A percentile compares a stretch with the other conserved stretches of the same genome.
These are phyloP conservation scores for Hirtodrosophila trivittata DNA, from an alignment of 2,888 invertebrate species.

Conservation along the genomic window DNA sequence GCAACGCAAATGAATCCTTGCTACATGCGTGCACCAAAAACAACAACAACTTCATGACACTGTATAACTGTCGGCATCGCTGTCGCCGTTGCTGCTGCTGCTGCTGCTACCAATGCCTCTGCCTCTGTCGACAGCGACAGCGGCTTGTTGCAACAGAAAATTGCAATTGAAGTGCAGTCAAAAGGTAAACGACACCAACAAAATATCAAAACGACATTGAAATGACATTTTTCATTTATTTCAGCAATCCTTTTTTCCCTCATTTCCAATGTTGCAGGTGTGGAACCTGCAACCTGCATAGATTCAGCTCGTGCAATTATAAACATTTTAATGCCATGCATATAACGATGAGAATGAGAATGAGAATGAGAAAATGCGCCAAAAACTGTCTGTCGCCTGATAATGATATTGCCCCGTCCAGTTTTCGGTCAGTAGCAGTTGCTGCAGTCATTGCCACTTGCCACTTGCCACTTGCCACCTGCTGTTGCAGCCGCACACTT, in stretches of 20 bases:
- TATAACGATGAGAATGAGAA: conserved; percentile 24
- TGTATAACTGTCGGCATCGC: conserved; percentile 20
- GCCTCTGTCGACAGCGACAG: conserved; percentile 25
- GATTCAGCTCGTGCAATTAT: conserved; percentile 48
- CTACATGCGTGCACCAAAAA: conserved; percentile 70
- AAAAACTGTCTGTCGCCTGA: conserved; percentile 46
- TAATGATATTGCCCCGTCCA: conserved; percentile 42
- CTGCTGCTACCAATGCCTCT: conserved; percentile 22
- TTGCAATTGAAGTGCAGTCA: conserved; percentile 77
- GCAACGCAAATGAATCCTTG: conserved; percentile 68
- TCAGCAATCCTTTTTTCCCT: conserved; percentile 43
- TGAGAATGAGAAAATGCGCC: conserved; percentile 33
- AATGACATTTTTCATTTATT: conserved; percentile 79
- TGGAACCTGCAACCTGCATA: neutral
- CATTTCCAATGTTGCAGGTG: neutral
- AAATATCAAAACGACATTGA: conserved; percentile 78
- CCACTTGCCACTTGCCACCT: conserved; percentile 55
- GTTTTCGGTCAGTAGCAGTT: conserved; percentile 52
- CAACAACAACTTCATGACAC: conserved; percentile 38
- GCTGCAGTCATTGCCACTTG: conserved; percentile 29
- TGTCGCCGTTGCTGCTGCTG: conserved; percentile 19
- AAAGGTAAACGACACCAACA: conserved; percentile 81
- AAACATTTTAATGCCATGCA: conserved; percentile 40
- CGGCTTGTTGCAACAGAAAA: conserved; percentile 64
- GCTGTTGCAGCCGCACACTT: conserved; percentile 53